Percentiles rank a stretch among this genome's conserved stretches.
Conservation (phyloP, 2,797 vertebrate genomes). For the Alfaro cultratus region DNA sequence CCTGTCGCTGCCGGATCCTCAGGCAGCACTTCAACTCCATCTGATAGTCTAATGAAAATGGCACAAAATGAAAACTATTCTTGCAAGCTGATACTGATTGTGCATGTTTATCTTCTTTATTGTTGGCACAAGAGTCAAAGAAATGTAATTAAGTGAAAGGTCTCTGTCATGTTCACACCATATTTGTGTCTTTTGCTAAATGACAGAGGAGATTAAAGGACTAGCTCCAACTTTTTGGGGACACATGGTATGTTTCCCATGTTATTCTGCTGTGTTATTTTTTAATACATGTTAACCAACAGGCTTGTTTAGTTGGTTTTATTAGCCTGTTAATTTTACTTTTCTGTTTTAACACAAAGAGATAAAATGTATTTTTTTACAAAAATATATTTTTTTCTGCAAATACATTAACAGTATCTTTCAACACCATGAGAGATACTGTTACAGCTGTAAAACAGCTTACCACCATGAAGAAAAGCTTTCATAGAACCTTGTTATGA, state of each 20-base stretch:
- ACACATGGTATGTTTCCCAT: no score
- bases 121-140: background rate
- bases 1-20: background rate
- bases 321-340: background rate
- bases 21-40: background rate
- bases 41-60: constrained; percentile 2
- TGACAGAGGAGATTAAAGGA: background rate
- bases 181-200: background rate
- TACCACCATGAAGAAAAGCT: background rate
- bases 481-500: background rate
- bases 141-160: constrained; percentile 7
- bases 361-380: background rate
- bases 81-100: background rate
- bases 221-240: background rate
- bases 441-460: background rate
- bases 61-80: constrained; percentile 3
- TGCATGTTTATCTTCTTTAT: constrained; percentile 1
- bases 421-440: background rate
- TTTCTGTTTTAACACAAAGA: background rate
- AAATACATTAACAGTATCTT: background rate
- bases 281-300: background rate
- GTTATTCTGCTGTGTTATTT: background rate
- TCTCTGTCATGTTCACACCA: background rate
- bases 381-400: background rate
- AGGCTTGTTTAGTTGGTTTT: background rate